Base-by-base conservation (phyloP, 2,113 vertebrate species). In the Trinectes maculatus region DNA sequence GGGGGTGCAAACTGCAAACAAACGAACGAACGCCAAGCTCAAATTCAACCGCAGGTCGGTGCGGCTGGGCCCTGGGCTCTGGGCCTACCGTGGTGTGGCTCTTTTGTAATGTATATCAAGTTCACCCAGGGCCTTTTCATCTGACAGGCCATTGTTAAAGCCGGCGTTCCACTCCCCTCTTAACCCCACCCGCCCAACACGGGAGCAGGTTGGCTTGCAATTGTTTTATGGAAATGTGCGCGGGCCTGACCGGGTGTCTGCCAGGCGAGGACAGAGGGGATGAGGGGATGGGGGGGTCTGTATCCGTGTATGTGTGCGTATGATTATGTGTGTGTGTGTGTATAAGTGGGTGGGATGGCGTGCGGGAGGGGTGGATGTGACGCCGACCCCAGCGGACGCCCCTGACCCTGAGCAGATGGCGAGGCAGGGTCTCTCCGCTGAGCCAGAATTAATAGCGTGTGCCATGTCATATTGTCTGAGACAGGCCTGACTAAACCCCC, bases 361-460 rank as follows among this genome's bases (percentile, higher is more conserved):
- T 79, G 85, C 89, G 42, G n/a, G 68, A 43, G 36, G 19, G n/a
- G 31, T 90, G 37, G 79, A 80, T 75, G 77, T 89, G 90, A 94
- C 83, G 92, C 94, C 89, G 90, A 94, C 93, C 91, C 86, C 90
- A 89, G 91, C 91, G 89, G 92, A 93, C 80, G 92, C 87, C 89
- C 90, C 92, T 94, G 94, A 95, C 93, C 92, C 84, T 89, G 93
- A 93, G 92, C 92, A 93, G 92, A 95, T 94, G 93, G 92, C 92
- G 89, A 87, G 90, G 91, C 93, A 94, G 93, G 91, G 86, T 88
- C 89, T 92, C 93, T 91, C 87, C 62, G 86, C 86, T 93, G 92
- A 94, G 92, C 93, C 93, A 92, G 92, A 95, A 95, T 93, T 94
- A 95, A 95, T 92, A 93, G 89, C 91, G 92, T 95, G 93, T 95